Conservation (phyloP, 2,797 vertebrate genomes). For the Lacerta bilineata region DNA sequence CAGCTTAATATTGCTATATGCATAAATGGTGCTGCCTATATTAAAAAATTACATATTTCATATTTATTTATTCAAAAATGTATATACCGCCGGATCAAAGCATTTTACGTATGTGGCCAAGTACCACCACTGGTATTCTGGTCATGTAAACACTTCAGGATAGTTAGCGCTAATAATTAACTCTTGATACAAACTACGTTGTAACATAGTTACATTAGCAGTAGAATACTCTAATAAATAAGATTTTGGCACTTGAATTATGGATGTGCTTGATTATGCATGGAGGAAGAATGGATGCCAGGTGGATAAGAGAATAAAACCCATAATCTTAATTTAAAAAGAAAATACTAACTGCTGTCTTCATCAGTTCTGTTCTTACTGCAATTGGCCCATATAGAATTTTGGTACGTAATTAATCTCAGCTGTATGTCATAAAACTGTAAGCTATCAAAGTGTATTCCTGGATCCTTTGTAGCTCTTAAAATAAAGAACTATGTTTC, state of each 20-base stretch:
- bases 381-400: constrained; percentile 10
- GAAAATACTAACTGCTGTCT: neutral
- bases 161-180: neutral
- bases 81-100: too few species aligned
- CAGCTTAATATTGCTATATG: neutral
- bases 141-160: neutral
- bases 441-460: neutral
- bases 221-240: neutral
- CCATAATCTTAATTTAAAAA: neutral
- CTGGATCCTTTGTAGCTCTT: neutral
- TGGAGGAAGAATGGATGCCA: neutral
- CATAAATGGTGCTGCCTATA: neutral
- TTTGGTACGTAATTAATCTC: neutral
- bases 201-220: neutral
- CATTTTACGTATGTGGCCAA: neutral
- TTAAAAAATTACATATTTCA: neutral
- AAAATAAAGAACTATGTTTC: neutral
- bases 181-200: neutral
- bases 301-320: neutral
- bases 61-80: too few species aligned
- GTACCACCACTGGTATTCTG: neutral
- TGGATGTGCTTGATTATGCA: neutral
- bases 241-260: neutral
- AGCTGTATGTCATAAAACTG: neutral
- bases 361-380: neutral